Evolutionary conservation across 2,888 invertebrate species (phyloP).

Genomic region (Ornithoptera priamus): DNA sequence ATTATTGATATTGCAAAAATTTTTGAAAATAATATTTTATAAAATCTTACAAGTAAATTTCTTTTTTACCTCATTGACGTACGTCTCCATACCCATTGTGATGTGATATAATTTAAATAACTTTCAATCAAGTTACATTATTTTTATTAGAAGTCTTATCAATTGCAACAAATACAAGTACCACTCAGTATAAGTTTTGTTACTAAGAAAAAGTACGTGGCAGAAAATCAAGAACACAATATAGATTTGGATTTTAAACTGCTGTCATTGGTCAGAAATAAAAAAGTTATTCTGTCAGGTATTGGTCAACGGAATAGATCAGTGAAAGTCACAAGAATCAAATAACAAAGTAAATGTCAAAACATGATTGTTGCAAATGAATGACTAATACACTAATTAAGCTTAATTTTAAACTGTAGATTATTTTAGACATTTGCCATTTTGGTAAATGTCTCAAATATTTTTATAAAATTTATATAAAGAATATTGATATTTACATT

Average conservation of each 20-base stretch:
- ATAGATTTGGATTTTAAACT: conserved; percentile 4
- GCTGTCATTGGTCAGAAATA: conserved; percentile 6
- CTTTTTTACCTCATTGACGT: conserved; percentile 46
- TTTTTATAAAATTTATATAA: too few relatives aligned
- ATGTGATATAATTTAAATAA: neutral
- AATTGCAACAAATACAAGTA: neutral
- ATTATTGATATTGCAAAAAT: neutral
- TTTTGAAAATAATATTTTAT: too few relatives aligned
- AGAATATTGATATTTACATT: too few relatives aligned
- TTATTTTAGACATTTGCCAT: too few relatives aligned
- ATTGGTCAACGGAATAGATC: conserved; percentile 15
- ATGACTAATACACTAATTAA: too few relatives aligned
- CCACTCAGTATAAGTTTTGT: neutral
- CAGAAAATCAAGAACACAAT: conserved; percentile 5
- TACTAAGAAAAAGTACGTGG: conserved; percentile 16
- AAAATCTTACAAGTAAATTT: neutral
- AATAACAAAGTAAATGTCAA: too few relatives aligned
- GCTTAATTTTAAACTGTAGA: too few relatives aligned
- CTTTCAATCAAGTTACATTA: neutral
- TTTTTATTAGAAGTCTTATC: neutral
- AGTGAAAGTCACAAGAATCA: conserved; percentile 13
- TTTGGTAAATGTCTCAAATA: too few relatives aligned
- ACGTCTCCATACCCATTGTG: conserved; percentile 65
- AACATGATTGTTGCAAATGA: too few relatives aligned
- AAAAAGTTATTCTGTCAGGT: conserved; percentile 11